A percentile compares a stretch with the other conserved stretches of the same genome.
phyloP scores from a whole-genome alignment of 1,140 invertebrate species.

The Harpegnathos saltator region DNA sequence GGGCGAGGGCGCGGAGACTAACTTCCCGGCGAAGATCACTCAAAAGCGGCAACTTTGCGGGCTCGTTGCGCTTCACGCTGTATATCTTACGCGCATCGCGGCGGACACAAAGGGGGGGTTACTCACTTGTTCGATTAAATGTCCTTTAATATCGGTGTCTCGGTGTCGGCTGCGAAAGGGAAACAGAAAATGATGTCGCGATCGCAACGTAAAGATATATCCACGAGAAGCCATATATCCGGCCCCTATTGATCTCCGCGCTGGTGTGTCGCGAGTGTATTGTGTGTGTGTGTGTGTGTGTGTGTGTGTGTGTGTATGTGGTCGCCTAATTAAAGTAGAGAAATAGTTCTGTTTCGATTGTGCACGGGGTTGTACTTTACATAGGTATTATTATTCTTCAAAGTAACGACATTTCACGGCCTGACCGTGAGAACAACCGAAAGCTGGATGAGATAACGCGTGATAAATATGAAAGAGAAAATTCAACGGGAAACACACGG shows the following conservation, averaged over 20 bases:
- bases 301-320: too few relatives aligned
- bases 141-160: neutral
- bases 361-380: constrained; percentile 79
- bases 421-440: too few relatives aligned
- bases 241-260: too few relatives aligned
- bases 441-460: too few relatives aligned
- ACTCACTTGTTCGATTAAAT: neutral
- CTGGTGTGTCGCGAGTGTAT: too few relatives aligned
- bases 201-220: too few relatives aligned
- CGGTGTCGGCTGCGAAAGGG: too few relatives aligned
- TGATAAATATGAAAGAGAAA: too few relatives aligned
- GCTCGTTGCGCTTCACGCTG: neutral
- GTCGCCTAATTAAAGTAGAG: constrained; percentile 76
- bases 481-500: too few relatives aligned
- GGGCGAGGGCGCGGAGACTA: constrained; percentile 28
- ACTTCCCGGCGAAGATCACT: constrained; percentile 58
- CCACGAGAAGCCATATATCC: too few relatives aligned
- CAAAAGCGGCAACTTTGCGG: constrained; percentile 29
- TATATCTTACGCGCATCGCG: neutral
- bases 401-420: neutral
- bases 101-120: neutral
- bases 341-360: constrained; percentile 79
- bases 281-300: too few relatives aligned
- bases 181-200: too few relatives aligned
- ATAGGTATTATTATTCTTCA: constrained; percentile 76